These are phyloP conservation scores for Conus ventricosus DNA, from an alignment of 1,140 invertebrate species.

Conservation along the genomic window DNA sequence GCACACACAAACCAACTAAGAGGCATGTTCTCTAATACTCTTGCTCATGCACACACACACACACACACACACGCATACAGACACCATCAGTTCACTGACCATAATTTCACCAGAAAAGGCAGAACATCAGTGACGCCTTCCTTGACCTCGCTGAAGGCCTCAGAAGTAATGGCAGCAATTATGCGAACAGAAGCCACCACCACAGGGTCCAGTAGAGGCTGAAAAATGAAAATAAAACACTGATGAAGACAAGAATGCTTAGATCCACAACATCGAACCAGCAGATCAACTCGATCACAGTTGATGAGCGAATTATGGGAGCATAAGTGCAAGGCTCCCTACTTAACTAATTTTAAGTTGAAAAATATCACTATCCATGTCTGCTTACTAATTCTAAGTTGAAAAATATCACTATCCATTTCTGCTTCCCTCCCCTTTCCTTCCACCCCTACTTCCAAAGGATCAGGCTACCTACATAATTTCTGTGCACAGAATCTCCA, in stretches of 20 bases:
- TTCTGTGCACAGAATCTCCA: no score
- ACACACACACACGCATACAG: background rate
- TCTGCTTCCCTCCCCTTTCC: no score
- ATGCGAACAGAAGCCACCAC: background rate
- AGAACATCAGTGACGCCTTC: background rate
- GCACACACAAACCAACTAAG: background rate
- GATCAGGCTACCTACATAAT: no score
- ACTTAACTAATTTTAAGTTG: no score
- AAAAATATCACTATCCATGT: no score
- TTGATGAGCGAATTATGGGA: background rate
- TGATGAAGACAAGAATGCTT: no score
- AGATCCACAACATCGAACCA: no score
- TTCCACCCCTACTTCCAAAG: no score
- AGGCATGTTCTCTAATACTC: background rate
- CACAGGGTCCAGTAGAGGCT: background rate
- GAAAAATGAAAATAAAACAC: background rate
- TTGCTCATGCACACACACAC: background rate
- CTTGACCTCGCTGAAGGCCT: conserved; percentile 22
- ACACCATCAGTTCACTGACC: background rate
- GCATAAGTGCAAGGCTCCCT: no score
- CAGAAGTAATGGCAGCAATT: background rate
- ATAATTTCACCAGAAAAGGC: background rate
- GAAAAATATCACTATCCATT: no score
- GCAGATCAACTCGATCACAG: no score
- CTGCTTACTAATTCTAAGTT: no score